Evolutionary conservation across 23 tunicate species (phyloP), one percentile per base, ranked within the genome.

Genomic region (Phallusia fumigata): DNA sequence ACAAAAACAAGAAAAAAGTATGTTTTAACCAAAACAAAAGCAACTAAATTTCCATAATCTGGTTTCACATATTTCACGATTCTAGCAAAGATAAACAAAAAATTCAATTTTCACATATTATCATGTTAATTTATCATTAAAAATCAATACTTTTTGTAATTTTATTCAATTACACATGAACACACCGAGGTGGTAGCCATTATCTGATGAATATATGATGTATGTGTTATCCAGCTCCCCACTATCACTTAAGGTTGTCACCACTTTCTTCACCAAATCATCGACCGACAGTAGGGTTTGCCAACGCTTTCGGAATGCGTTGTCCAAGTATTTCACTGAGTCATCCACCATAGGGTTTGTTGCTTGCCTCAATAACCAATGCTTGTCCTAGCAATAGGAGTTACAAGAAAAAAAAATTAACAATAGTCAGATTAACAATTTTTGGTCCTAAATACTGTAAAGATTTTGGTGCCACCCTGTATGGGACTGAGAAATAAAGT

Each of bases 271-370:
- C 24, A 96, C 93, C 33, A 96, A 74, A 49, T 96, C 99, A 53
- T 96, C 99, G 19, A 96, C 99, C 0, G 99, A 96, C 30, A 87
- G 81, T 12, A 96, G 76, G 22, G 96, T 78, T 64, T 84, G 81
- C 99, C 99, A 95, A 8, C 99, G 88, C 44, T 78, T 87, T 22
- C 95, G 84, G 69, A 87, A 96, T 22, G 93, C 99, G 76, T 96
- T 85, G 76, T 96, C 91, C 22, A 89, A 77, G 72, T 84, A 91
- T 18, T 65, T 35, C 0, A 87, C 74, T 12, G 96, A 90, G 2
- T 81, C 26, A 6, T 84, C 30, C 1, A 34, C 36, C 99, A 96
- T 96, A 30, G 99, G 99, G 81, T 87, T 84, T 28, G 74, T 82
- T 0, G 96, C 90, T 79, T 96, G 95, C 30, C 99, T 64, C 73